Conservation (phyloP, 2,113 vertebrate genomes). For the Misgurnus mizolepis region DNA sequence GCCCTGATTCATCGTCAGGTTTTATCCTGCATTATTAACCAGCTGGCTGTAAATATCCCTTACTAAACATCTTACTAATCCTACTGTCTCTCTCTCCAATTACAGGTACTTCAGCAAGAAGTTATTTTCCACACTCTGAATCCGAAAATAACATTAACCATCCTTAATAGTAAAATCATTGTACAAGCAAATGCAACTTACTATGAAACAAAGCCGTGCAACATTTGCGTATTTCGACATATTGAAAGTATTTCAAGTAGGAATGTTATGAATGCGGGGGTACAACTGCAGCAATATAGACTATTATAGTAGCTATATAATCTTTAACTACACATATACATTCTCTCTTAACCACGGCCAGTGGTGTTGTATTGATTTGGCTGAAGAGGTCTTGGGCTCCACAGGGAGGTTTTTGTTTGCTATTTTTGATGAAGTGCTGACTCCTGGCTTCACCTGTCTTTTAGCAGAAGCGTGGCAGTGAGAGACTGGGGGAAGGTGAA, state of each 20-base stretch:
- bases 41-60: too few relatives aligned
- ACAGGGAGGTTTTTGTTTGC: slow-evolving; percentile 63
- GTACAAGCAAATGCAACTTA: not conserved
- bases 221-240: too few relatives aligned
- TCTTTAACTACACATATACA: slow-evolving; percentile 39
- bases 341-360: slow-evolving; percentile 48
- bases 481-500: slow-evolving; percentile 33
- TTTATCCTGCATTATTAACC: too few relatives aligned
- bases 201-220: not conserved
- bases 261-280: not conserved
- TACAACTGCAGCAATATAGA: not conserved
- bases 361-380: slow-evolving; percentile 63
- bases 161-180: not conserved
- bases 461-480: slow-evolving; percentile 44
- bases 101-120: slow-evolving; percentile 57
- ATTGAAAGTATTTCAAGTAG: too few relatives aligned
- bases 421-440: slow-evolving; percentile 70
- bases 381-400: slow-evolving; percentile 34
- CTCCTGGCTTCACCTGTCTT: slow-evolving; percentile 62
- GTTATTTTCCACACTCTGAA: slow-evolving; percentile 31
- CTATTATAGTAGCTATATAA: not conserved
- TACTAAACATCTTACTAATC: too few relatives aligned
- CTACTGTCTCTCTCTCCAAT: slow-evolving; percentile 52
- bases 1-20: too few relatives aligned
- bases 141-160: not conserved